Percentiles rank a stretch among this genome's conserved stretches.
These are phyloP conservation scores for Trissolcus brochymenae DNA, from an alignment of 2,888 invertebrate species.

Conservation along the genomic window DNA sequence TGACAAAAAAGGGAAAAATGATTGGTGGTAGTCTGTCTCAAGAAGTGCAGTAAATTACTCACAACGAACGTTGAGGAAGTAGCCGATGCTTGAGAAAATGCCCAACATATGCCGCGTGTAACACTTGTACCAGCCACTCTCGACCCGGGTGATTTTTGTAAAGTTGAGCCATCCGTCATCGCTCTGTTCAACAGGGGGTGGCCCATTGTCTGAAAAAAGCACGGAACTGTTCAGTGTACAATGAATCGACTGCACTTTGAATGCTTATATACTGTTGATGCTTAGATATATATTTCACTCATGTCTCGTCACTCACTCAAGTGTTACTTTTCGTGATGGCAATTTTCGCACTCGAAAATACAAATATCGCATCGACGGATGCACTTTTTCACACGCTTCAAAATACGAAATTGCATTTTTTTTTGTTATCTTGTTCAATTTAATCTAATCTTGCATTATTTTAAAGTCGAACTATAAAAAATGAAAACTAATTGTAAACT, in stretches of 20 bases:
- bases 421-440: too few species aligned
- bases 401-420: too few species aligned
- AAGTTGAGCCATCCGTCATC: constrained; percentile 91
- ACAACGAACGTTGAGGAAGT: constrained; percentile 93
- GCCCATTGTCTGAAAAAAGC: constrained; percentile 73
- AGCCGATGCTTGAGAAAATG: constrained; percentile 92
- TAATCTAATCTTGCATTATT: too few species aligned
- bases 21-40: constrained; percentile 40
- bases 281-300: constrained; percentile 23
- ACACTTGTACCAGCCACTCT: constrained; percentile 96
- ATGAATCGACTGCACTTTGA: constrained; percentile 42
- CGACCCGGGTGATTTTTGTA: constrained; percentile 85
- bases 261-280: constrained; percentile 33
- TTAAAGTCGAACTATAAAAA: too few species aligned
- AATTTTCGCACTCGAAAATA: constrained; percentile 12
- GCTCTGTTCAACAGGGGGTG: constrained; percentile 81
- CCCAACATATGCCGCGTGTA: constrained; percentile 89
- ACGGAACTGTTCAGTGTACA: constrained; percentile 29
- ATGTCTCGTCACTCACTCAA: constrained; percentile 17
- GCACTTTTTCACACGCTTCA: too few species aligned
- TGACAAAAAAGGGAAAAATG: constrained; percentile 39
- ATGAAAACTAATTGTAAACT: too few species aligned
- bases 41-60: constrained; percentile 77
- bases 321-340: constrained; percentile 13
- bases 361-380: too few species aligned